Evolutionary conservation across 2,113 vertebrate species (phyloP), one percentile per base, ranked within the genome.

Genomic region (Rhinoptilus africanus): DNA sequence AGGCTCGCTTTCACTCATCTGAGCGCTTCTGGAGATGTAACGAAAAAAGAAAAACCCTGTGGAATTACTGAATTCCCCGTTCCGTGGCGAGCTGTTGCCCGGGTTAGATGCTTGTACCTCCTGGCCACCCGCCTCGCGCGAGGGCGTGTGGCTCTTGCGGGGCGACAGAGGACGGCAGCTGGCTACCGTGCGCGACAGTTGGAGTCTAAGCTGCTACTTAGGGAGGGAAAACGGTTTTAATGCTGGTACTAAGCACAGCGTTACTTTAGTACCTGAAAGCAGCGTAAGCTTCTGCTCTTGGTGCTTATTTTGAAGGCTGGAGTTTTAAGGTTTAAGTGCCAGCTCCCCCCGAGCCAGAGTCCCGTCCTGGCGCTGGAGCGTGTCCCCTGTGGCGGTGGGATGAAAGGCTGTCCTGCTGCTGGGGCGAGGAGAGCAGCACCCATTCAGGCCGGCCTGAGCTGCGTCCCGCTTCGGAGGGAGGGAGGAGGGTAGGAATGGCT

Each of bases 321-420:
- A 19, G 22, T 24, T 85, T 47, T 27, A 48, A 77, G 66, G 21
- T 73, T 21, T 28, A 14, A 43, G 43, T 8, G 19, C 5, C 24
- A 73, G 57, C 30, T 16, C 27, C 30, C 47, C 8, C 57, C 32
- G 9, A 14, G 48, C 35, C 16, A 2, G 51, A 32, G 21, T n/a
- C 43, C 12, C 6, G 34, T 12, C 62, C 82, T 64, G 73, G 79
- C 32, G 1, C 37, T 1, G 88, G 23, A 23, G 71, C 45, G 34
- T 2, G 2, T 6, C 26, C 74, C 47, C 56, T 2, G 0, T 17
- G 54, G 26, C 13, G 6, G 43, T 3, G 50, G 72, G 41, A 28
- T 75, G 86, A 62, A 73, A 79, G 88, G 75, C 67, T 67, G 4
- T 30, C 27, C 92, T 26, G 56, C 85, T 28, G 47, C 4, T 5